Conservation (phyloP, 64 coral and sea anemone genomes). For the Dendrophyllia cribrosa region DNA sequence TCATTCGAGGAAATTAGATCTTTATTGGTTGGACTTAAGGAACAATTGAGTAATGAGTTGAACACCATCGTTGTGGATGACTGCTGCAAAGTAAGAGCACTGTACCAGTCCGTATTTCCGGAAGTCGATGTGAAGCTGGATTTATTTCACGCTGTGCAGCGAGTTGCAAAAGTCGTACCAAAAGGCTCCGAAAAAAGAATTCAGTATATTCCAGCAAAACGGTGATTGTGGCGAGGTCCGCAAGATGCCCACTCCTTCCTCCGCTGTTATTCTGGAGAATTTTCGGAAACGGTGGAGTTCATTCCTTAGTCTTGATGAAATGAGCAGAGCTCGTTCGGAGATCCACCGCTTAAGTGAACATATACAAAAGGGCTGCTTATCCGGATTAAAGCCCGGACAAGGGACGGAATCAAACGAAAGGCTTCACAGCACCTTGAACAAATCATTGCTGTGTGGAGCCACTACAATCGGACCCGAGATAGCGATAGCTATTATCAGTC, state of each 20-base stretch:
- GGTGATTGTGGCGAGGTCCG: slow-evolving; percentile 42
- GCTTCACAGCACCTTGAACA: slow-evolving; percentile 45
- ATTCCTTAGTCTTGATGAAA: background rate
- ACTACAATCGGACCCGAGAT: slow-evolving; percentile 48
- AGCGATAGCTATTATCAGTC: slow-evolving; percentile 57
- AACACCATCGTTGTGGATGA: too few species aligned
- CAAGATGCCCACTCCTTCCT: slow-evolving; percentile 26
- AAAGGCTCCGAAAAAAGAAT: background rate
- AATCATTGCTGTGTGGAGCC: slow-evolving; percentile 55
- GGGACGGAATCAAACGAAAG: slow-evolving; percentile 64
- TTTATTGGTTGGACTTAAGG: too few species aligned
- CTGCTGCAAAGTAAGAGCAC: too few species aligned
- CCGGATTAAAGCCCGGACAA: slow-evolving; percentile 42
- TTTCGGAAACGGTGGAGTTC: slow-evolving; percentile 36
- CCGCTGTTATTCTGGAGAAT: slow-evolving; percentile 44
- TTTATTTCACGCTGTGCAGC: slow-evolving; percentile 60
- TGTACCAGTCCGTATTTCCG: too few species aligned
- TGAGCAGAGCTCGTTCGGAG: background rate
- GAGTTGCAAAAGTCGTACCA: slow-evolving; percentile 32
- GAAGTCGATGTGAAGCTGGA: too few species aligned
- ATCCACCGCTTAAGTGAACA: slow-evolving; percentile 28
- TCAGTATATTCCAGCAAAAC: slow-evolving; percentile 45
- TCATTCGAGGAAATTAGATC: slow-evolving; percentile 64
- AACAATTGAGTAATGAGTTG: too few species aligned
- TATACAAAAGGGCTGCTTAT: slow-evolving; percentile 54